phyloP scores from a whole-genome alignment of 2,113 vertebrate genomes.

The Vidua chalybeata region DNA sequence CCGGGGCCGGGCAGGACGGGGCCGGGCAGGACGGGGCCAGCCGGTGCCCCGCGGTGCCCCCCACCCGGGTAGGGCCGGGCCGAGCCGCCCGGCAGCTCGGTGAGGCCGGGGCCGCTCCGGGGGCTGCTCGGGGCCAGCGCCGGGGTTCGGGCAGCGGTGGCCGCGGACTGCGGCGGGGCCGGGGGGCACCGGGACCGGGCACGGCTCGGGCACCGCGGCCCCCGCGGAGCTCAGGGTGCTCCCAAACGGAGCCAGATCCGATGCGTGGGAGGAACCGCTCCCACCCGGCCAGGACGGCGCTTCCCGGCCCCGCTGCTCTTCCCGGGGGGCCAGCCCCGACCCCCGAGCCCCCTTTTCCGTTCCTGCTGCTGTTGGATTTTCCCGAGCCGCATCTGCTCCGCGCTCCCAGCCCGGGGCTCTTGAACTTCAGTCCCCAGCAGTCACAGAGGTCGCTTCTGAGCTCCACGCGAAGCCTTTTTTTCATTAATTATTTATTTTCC shows the following conservation, averaged over 20 bases:
- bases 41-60: neutral
- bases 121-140: neutral
- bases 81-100: too few species aligned
- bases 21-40: neutral
- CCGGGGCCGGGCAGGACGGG: neutral
- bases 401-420: neutral
- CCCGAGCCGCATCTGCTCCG: neutral
- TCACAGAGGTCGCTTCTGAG: conserved; percentile 19
- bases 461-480: neutral
- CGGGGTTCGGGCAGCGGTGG: neutral
- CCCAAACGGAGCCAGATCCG: neutral
- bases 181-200: neutral
- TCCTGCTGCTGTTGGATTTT: neutral
- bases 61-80: neutral
- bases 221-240: neutral
- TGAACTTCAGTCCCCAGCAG: conserved; percentile 9
- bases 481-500: neutral
- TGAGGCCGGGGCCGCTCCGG: neutral
- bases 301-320: neutral
- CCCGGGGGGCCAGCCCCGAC: neutral
- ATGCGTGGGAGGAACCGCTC: neutral
- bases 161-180: neutral
- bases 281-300: neutral
- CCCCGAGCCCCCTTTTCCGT: neutral
- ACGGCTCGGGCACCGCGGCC: neutral